phyloP scores from a whole-genome alignment of 2,797 vertebrate species.

The Urosaurus nigricauda region DNA sequence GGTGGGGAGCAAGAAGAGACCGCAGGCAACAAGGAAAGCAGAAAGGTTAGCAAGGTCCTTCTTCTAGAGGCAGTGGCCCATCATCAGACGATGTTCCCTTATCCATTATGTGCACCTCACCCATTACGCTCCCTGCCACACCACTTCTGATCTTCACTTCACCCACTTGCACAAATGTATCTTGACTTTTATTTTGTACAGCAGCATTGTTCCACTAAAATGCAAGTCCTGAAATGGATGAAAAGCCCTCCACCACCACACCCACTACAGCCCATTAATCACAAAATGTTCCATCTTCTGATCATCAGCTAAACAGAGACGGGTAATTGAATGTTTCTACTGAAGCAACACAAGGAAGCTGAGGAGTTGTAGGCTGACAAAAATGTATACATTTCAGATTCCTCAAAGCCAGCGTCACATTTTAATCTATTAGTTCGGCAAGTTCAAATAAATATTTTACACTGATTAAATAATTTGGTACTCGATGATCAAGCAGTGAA shows the following conservation, averaged over 20 bases:
- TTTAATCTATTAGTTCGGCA: no score
- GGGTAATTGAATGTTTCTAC: no score
- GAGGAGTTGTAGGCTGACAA: no score
- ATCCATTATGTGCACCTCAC: neutral
- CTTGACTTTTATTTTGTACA: neutral
- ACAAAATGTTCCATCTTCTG: neutral
- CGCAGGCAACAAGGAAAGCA: neutral
- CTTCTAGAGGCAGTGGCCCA: neutral
- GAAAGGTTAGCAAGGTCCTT: conserved; percentile 5
- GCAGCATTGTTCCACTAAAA: neutral
- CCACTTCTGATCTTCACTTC: neutral
- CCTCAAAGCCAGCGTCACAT: no score
- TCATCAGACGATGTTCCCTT: neutral
- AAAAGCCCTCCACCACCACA: neutral
- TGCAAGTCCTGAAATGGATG: neutral
- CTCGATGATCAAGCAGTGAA: neutral
- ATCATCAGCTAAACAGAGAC: neutral
- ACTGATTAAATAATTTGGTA: neutral
- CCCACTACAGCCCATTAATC: neutral
- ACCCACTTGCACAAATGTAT: neutral
- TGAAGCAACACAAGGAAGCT: no score
- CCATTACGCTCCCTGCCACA: neutral
- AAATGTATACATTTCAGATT: no score
- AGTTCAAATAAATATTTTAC: no score
- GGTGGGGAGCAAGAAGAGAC: conserved; percentile 12